A percentile compares a stretch with the other conserved stretches of the same genome.
phyloP scores from a whole-genome alignment of 30 jellyfish, hydroid and myxozoan genomes.

The Pelagia noctiluca region DNA sequence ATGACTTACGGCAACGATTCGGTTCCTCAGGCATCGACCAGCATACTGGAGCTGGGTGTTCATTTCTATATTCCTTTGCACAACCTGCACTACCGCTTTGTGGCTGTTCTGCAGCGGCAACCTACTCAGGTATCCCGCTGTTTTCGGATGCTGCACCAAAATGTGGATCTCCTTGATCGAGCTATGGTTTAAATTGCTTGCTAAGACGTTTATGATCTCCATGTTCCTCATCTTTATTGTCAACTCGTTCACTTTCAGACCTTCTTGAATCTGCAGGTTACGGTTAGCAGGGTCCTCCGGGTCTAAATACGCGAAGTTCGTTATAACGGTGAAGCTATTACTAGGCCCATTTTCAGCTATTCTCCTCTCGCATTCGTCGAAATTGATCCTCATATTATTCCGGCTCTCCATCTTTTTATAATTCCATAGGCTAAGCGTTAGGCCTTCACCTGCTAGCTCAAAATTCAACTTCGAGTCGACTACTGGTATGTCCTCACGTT shows the following conservation, averaged over 20 bases:
- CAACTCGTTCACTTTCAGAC: background rate
- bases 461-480: too few species aligned
- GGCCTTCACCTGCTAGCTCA: too few species aligned
- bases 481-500: too few species aligned
- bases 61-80: background rate
- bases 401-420: too few species aligned
- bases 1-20: slow-evolving; percentile 23
- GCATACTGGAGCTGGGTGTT: slow-evolving; percentile 14
- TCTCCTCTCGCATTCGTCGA: too few species aligned
- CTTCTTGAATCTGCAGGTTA: background rate
- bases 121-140: slow-evolving; percentile 17
- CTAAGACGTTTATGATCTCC: slow-evolving; percentile 37
- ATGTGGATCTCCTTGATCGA: slow-evolving; percentile 34
- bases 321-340: slow-evolving; percentile 13
- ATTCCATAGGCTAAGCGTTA: too few species aligned
- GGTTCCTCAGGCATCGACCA: slow-evolving; percentile 10
- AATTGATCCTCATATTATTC: too few species aligned
- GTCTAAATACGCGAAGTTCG: background rate
- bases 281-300: background rate
- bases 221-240: background rate
- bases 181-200: slow-evolving; percentile 16
- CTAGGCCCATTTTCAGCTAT: too few species aligned
- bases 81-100: slow-evolving; percentile 36
- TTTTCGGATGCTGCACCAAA: slow-evolving; percentile 2
- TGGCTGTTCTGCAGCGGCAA: slow-evolving; percentile 37